A percentile compares a stretch with the other conserved stretches of the same genome.
phyloP scores from a whole-genome alignment of 2,113 vertebrate genomes.

The Brachyhypopomus gauderio region DNA sequence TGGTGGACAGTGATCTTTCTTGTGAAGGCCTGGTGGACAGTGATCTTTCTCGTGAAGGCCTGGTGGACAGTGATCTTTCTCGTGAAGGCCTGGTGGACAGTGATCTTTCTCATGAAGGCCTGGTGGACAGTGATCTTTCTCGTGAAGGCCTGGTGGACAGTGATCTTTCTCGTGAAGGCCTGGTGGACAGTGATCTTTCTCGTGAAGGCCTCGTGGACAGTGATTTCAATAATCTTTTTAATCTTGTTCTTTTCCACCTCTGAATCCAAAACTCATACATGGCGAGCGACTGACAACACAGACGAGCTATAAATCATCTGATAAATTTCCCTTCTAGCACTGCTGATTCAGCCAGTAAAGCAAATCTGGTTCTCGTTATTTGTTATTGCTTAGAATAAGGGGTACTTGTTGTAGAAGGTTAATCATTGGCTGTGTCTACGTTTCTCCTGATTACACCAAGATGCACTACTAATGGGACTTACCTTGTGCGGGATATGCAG shows the following conservation, averaged over 20 bases:
- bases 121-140: constrained; percentile 71
- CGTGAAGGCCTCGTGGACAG: constrained; percentile 58
- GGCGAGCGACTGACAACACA: constrained; percentile 32
- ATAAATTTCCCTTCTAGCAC: constrained; percentile 33
- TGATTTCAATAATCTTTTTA: constrained; percentile 80
- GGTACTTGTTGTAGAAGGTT: constrained; percentile 45
- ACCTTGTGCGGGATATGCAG: constrained; percentile 44
- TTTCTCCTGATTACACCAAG: constrained; percentile 40
- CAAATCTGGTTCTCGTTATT: constrained; percentile 56
- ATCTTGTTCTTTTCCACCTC: too few relatives aligned
- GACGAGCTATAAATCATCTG: constrained; percentile 52
- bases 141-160: constrained; percentile 67
- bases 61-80: constrained; percentile 71
- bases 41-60: too few relatives aligned
- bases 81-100: constrained; percentile 67
- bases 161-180: too few relatives aligned
- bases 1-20: constrained; percentile 75
- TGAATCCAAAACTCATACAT: constrained; percentile 58
- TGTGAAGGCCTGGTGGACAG: constrained; percentile 70
- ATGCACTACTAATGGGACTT: constrained; percentile 39
- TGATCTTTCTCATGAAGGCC: too few relatives aligned
- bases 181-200: constrained; percentile 65
- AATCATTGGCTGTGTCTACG: constrained; percentile 23
- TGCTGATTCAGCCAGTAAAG: constrained; percentile 17
- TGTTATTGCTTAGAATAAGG: constrained; percentile 53